phyloP scores from a whole-genome alignment of 2,888 invertebrate species.

The Amphipyra tragopoginis region DNA sequence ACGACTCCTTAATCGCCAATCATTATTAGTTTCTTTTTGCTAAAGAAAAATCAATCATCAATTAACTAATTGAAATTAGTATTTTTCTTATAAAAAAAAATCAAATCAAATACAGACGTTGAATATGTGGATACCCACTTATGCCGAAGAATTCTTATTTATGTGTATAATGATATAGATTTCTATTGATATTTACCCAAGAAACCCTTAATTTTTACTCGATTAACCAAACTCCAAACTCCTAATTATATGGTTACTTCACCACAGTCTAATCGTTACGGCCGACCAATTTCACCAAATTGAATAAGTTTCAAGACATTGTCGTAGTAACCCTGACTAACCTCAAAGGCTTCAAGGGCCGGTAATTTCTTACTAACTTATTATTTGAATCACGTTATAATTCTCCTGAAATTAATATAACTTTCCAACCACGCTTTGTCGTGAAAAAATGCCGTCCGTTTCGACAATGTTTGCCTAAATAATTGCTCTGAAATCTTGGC shows the following conservation, averaged over 20 bases:
- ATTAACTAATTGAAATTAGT: too few species aligned
- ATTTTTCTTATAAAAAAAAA: too few species aligned
- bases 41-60: too few species aligned
- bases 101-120: too few species aligned
- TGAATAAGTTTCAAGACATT: slow-evolving; percentile 77
- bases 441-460: slow-evolving; percentile 49
- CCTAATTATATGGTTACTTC: slow-evolving; percentile 43
- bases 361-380: slow-evolving; percentile 67
- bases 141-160: too few species aligned
- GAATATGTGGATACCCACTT: too few species aligned
- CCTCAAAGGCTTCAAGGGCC: slow-evolving; percentile 60
- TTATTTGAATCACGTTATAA: slow-evolving; percentile 71
- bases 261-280: slow-evolving; percentile 55
- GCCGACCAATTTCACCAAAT: slow-evolving; percentile 70
- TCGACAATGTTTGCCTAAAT: slow-evolving; percentile 33
- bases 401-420: slow-evolving; percentile 62
- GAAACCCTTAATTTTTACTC: slow-evolving; percentile 26
- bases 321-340: slow-evolving; percentile 62
- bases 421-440: slow-evolving; percentile 45
- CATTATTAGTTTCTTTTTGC: too few species aligned
- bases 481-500: slow-evolving; percentile 26
- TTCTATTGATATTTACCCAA: slow-evolving; percentile 1
- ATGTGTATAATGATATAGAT: neutral
- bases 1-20: too few species aligned
- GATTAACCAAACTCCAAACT: slow-evolving; percentile 22